Conservation (phyloP, 1,140 invertebrate genomes). For the Laupala kohalensis region DNA sequence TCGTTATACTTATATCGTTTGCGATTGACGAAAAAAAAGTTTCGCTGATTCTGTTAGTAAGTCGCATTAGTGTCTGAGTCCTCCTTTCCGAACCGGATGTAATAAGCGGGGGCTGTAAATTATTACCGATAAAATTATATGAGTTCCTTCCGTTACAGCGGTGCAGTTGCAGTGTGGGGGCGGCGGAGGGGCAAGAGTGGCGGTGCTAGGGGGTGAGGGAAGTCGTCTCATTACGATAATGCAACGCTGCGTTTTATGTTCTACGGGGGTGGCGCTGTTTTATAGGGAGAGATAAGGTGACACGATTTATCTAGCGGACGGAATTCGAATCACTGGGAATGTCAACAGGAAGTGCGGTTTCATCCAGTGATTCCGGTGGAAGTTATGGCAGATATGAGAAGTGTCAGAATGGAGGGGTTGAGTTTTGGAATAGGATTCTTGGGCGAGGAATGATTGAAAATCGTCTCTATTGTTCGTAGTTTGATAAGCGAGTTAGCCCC, state of each 20-base stretch:
- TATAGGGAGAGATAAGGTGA: background rate
- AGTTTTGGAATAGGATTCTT: too few relatives aligned
- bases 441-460: too few relatives aligned
- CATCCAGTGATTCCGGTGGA: background rate
- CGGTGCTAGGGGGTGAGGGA: too few relatives aligned
- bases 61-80: background rate
- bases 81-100: background rate
- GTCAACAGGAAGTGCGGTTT: background rate
- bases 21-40: background rate
- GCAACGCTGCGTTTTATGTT: background rate
- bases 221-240: background rate
- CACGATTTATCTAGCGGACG: background rate
- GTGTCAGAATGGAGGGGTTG: too few relatives aligned
- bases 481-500: too few relatives aligned
- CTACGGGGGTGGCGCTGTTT: background rate
- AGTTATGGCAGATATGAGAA: too few relatives aligned
- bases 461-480: too few relatives aligned
- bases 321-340: background rate
- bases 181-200: too few relatives aligned
- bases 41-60: background rate
- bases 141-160: background rate
- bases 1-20: background rate
- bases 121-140: background rate
- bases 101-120: background rate
- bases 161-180: background rate